Evolutionary conservation across 1,140 invertebrate species (phyloP).

Genomic region (Pygmarrhopalites habei): DNA sequence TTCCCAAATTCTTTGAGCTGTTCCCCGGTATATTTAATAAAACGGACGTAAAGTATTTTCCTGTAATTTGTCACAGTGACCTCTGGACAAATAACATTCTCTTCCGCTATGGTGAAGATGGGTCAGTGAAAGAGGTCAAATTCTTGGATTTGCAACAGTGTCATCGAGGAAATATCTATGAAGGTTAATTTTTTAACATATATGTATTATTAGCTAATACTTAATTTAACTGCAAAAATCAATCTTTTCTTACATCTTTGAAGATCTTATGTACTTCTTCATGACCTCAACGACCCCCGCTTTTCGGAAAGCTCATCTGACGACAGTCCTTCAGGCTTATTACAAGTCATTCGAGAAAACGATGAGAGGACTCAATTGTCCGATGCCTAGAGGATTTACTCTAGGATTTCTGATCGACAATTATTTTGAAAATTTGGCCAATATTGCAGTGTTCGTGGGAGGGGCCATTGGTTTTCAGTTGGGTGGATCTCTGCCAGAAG

Average conservation of each 20-base stretch:
- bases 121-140: slow-evolving; percentile 47
- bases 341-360: slow-evolving; percentile 4
- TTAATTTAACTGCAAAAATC: too few relatives aligned
- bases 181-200: too few relatives aligned
- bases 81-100: slow-evolving; percentile 60
- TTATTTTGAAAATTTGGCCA: slow-evolving; percentile 3
- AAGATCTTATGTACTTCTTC: slow-evolving; percentile 21
- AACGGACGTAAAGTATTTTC: slow-evolving; percentile 8
- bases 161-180: slow-evolving; percentile 39
- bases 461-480: slow-evolving; percentile 1
- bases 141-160: slow-evolving; percentile 57
- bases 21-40: background rate
- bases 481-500: background rate
- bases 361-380: background rate
- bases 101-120: slow-evolving; percentile 50
- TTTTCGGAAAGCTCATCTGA: slow-evolving; percentile 18
- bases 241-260: too few relatives aligned
- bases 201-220: too few relatives aligned
- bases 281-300: slow-evolving; percentile 16
- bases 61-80: slow-evolving; percentile 54
- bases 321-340: background rate
- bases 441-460: background rate
- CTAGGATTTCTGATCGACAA: slow-evolving; percentile 8
- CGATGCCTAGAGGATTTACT: slow-evolving; percentile 5
- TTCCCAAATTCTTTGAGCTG: background rate